Conservation (phyloP, 2,797 vertebrate genomes). For the Myripristis murdjan region DNA sequence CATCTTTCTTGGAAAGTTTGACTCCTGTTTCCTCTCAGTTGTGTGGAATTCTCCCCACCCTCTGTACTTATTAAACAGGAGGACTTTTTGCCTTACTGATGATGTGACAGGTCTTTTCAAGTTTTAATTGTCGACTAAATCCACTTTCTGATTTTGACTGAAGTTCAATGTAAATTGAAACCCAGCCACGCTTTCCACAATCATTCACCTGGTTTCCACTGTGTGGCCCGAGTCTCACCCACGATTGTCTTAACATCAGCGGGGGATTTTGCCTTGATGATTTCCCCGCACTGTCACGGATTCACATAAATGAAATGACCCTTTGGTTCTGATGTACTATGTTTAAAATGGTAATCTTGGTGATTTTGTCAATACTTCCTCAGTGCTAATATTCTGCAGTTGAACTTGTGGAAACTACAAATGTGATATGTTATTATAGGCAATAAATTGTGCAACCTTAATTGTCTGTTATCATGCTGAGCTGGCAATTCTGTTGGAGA, state of each 20-base stretch:
- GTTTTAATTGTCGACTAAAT: neutral
- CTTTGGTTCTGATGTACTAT: neutral
- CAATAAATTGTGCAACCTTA: too few species aligned
- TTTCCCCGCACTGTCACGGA: constrained; percentile 10
- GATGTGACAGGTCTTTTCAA: neutral
- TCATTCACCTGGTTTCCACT: too few species aligned
- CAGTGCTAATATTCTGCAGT: too few species aligned
- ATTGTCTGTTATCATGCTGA: too few species aligned
- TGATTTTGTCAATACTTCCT: neutral
- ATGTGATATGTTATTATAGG: too few species aligned
- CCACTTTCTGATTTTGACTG: neutral
- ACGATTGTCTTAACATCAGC: neutral
- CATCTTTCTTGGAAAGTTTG: constrained; percentile 4
- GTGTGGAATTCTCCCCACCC: neutral
- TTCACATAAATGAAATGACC: neutral
- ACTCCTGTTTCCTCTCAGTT: constrained; percentile 20
- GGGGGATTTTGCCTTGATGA: constrained; percentile 4
- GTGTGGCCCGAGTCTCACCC: neutral
- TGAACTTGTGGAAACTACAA: too few species aligned
- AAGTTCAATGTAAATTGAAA: constrained; percentile 19
- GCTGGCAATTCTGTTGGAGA: too few species aligned
- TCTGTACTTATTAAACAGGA: too few species aligned
- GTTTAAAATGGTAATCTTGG: neutral
- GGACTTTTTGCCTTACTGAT: neutral
- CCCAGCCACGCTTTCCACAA: neutral